A percentile compares a stretch with the other conserved stretches of the same genome.
Conservation (phyloP, 2,113 vertebrate species). For the Silurus glanis region DNA sequence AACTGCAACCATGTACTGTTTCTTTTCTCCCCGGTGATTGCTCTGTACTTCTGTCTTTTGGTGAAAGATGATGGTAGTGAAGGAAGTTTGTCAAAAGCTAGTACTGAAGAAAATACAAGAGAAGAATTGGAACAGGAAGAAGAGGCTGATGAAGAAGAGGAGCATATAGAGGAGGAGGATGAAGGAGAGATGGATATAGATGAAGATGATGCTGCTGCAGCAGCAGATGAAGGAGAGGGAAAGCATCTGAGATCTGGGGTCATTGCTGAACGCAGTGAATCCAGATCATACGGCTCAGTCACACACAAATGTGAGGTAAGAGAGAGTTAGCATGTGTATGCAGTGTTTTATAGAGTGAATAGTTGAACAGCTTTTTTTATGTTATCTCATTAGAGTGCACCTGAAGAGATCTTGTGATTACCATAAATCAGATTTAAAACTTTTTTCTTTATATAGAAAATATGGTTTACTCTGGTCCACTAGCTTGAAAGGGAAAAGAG, state of each 20-base stretch:
- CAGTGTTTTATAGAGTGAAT: not conserved
- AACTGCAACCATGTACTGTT: not conserved
- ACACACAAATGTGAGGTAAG: conserved; percentile 95
- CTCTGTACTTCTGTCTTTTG: not conserved
- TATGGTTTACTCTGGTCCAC: not conserved
- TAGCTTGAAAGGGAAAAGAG: not conserved
- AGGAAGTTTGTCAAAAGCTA: conserved; percentile 51
- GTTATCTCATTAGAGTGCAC: not conserved
- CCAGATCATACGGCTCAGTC: conserved; percentile 88
- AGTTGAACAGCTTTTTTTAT: not conserved
- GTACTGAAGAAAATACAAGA: not conserved
- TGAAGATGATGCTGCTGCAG: conserved; percentile 48
- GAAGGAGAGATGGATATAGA: conserved; percentile 46
- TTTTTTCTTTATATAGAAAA: not conserved
- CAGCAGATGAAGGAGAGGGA: conserved; percentile 65
- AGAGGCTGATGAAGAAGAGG: conserved; percentile 11
- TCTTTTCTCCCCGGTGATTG: not conserved
- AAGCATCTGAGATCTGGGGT: conserved; percentile 68
- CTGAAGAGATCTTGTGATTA: not conserved
- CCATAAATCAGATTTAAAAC: not conserved
- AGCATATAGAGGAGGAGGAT: conserved; percentile 50
- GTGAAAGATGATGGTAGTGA: conserved; percentile 63
- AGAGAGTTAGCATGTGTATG: not conserved
- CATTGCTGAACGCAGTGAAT: conserved; percentile 84
- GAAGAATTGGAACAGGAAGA: conserved; percentile 36